These are phyloP conservation scores for Griposia aprilina DNA, from an alignment of 2,888 invertebrate genomes.

Conservation along the genomic window DNA sequence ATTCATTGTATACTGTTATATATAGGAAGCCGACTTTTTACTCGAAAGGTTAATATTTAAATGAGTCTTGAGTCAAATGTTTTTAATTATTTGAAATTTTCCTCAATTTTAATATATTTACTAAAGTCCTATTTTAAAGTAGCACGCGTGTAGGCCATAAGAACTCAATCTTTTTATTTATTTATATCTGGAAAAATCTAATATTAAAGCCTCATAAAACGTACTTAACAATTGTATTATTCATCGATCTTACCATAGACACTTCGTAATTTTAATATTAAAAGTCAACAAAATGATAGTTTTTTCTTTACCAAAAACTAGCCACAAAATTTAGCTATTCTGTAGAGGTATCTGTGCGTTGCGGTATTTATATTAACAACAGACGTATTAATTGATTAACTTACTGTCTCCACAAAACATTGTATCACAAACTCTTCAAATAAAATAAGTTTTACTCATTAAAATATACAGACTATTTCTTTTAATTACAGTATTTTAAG, in stretches of 20 bases:
- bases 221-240: conserved; percentile 10
- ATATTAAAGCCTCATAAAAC: neutral
- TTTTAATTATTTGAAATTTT: conserved; percentile 15
- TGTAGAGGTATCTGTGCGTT: conserved; percentile 15
- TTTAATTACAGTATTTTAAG: conserved; percentile 19
- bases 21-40: conserved; percentile 13
- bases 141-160: neutral
- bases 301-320: conserved; percentile 30
- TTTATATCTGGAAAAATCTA: neutral
- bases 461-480: neutral
- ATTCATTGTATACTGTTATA: conserved; percentile 30
- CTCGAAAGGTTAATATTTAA: conserved; percentile 12
- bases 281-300: conserved; percentile 23
- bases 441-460: neutral
- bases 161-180: no score
- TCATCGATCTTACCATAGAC: conserved; percentile 33
- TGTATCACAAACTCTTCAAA: neutral
- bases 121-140: conserved; percentile 33
- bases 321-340: conserved; percentile 18
- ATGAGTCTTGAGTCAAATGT: conserved; percentile 23
- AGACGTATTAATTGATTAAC: neutral
- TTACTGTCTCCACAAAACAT: neutral
- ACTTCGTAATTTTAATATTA: conserved; percentile 14
- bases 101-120: neutral
- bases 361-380: neutral